Evolutionary conservation across 2,888 invertebrate genomes (phyloP), one percentile per base, ranked within the genome.

Genomic region (Amorpha juglandis): DNA sequence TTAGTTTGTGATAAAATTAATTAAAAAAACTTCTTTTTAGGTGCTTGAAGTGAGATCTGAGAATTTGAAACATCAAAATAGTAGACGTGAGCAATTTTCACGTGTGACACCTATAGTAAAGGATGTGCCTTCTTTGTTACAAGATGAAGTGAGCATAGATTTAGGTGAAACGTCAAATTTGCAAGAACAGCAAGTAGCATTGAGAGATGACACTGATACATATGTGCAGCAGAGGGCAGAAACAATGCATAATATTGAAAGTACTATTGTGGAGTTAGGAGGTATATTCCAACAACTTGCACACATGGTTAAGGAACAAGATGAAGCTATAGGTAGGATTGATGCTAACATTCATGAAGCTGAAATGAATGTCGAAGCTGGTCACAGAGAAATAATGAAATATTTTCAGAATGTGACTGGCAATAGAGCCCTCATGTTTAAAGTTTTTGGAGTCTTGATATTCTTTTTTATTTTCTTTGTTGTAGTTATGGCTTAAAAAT

Each of bases 391-490:
- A 94, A 98, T 99, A 76, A 94, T 99, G 78, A 99, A 98, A 90
- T 99, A 99, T 93, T 99, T 99, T 89, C 98, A 98, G 89, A 97
- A 97, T 66, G 97, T 99, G 48, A 98, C 99, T 16, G 98, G 98
- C 71, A 99, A 99, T 93, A 95, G 99, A 78, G 99, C 99, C 97
- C 95, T 99, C 45, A 99, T 99, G 99, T 97, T 99, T 78, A 99
- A 99, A 95, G 96, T 99, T 75, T 99, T 99, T 93, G 99, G 97
- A 65, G 98, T 99, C 70, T 95, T 99, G 66, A 98, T 99, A 95
- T 97, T 99, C 85, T 99, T 99, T 95, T 99, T 99, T 89, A 97
- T 99, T 90, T 98, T 99, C 88, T 99, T 99, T 94, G 97, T 99
- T 85, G 96, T 99, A 76, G 99, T 99, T 92, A 95, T 99, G 95